These are phyloP conservation scores for Anastrepha obliqua DNA, from an alignment of 1,140 invertebrate genomes.

Conservation along the genomic window DNA sequence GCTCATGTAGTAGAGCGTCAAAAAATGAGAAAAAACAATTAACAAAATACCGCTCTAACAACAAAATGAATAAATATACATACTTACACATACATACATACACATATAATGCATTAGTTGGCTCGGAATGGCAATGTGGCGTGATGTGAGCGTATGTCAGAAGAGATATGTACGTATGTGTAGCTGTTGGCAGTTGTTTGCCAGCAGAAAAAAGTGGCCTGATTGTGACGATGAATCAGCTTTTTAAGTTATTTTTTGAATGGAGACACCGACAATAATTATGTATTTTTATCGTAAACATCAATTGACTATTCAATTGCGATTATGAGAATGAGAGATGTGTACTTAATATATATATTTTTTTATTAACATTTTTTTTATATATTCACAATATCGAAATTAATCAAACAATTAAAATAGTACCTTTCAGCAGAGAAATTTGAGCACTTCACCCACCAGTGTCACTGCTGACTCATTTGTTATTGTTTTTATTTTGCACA, in stretches of 20 bases:
- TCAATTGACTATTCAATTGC: not conserved
- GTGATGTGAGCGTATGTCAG: no score
- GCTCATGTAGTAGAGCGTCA: no score
- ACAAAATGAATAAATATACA: no score
- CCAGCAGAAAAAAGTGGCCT: slow-evolving; percentile 14
- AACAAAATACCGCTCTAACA: no score
- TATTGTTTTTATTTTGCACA: not conserved
- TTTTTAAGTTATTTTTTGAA: not conserved
- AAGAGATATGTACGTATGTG: no score
- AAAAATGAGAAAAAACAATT: no score
- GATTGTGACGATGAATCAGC: slow-evolving; percentile 5
- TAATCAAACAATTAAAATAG: no score
- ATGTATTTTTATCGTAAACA: not conserved
- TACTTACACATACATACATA: no score
- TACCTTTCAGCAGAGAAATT: not conserved
- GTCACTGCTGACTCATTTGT: slow-evolving; percentile 30
- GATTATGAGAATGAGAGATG: not conserved
- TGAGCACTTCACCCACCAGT: not conserved
- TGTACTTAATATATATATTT: not conserved
- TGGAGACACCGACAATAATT: not conserved
- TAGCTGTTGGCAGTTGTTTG: no score
- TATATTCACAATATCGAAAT: not conserved
- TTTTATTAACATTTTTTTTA: not conserved
- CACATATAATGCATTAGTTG: no score
- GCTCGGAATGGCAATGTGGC: no score